A percentile compares a stretch with the other conserved stretches of the same genome.
Evolutionary conservation across 2,113 vertebrate genomes (phyloP).

Genomic region (Eubucco bourcierii): DNA sequence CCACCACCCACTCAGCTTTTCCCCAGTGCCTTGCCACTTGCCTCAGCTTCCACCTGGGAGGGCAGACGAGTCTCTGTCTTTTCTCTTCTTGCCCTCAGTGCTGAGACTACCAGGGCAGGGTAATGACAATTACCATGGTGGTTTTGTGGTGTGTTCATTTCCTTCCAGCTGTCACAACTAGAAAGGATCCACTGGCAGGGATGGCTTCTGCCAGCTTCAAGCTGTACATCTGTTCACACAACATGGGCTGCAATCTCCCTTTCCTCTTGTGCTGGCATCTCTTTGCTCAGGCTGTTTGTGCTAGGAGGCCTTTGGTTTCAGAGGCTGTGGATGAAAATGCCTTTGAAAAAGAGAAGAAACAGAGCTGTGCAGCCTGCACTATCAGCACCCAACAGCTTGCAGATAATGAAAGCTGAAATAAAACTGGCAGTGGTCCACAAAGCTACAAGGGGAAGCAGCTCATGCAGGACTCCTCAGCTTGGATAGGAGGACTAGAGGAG

Average conservation of each 20-base stretch:
- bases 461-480: not conserved
- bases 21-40: not conserved
- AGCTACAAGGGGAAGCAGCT: not conserved
- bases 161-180: conserved; percentile 57
- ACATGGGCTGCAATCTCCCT: not conserved
- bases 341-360: not conserved
- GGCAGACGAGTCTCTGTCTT: not conserved
- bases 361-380: not conserved
- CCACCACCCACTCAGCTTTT: not conserved
- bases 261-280: conserved; percentile 8
- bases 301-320: not conserved
- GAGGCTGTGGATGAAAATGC: not conserved
- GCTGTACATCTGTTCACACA: conserved; percentile 55
- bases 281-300: not conserved
- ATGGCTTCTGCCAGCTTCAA: conserved; percentile 14
- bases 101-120: not conserved
- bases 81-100: not conserved
- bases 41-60: not conserved
- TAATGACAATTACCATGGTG: conserved; percentile 44
- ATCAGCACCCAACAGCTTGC: not conserved
- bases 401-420: not conserved
- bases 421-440: not conserved
- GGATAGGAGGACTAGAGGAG: not conserved
- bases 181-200: conserved; percentile 15
- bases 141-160: conserved; percentile 26